Evolutionary conservation across 92 coral and sea anemone species (phyloP).

Genomic region (Palythoa caribaeorum): DNA sequence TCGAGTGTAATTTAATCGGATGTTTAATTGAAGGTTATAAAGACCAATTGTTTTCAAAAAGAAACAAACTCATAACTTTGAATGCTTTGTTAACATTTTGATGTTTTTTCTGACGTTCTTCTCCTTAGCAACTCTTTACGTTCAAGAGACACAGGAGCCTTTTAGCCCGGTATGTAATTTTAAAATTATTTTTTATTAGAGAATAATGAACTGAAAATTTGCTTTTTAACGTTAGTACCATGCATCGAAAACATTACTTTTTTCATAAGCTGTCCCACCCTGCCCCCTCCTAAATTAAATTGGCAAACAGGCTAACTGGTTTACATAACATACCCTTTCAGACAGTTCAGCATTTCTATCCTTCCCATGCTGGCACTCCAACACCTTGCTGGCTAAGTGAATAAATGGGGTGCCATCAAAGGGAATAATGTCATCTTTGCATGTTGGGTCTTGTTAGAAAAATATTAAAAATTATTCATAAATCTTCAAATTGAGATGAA

Average conservation of each 20-base stretch:
- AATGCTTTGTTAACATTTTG: background rate
- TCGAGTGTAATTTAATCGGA: too few species aligned
- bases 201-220: background rate
- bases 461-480: background rate
- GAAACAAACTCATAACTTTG: background rate
- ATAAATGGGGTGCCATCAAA: slow-evolving; percentile 27
- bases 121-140: slow-evolving; percentile 43
- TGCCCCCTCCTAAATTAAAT: slow-evolving; percentile 17
- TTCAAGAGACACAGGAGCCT: slow-evolving; percentile 74
- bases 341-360: slow-evolving; percentile 27
- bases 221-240: background rate
- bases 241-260: too few species aligned
- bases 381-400: slow-evolving; percentile 24
- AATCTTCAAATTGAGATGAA: slow-evolving; percentile 11
- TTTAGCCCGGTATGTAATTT: slow-evolving; percentile 72
- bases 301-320: slow-evolving; percentile 14
- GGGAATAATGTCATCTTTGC: background rate
- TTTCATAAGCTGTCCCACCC: slow-evolving; percentile 4
- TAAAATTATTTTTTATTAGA: background rate
- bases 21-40: background rate
- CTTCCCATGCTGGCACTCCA: slow-evolving; percentile 24
- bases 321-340: slow-evolving; percentile 18
- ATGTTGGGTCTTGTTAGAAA: background rate
- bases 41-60: background rate
- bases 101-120: background rate